Evolutionary conservation across 2,797 vertebrate species (phyloP).

Genomic region (Vultur gryphus): DNA sequence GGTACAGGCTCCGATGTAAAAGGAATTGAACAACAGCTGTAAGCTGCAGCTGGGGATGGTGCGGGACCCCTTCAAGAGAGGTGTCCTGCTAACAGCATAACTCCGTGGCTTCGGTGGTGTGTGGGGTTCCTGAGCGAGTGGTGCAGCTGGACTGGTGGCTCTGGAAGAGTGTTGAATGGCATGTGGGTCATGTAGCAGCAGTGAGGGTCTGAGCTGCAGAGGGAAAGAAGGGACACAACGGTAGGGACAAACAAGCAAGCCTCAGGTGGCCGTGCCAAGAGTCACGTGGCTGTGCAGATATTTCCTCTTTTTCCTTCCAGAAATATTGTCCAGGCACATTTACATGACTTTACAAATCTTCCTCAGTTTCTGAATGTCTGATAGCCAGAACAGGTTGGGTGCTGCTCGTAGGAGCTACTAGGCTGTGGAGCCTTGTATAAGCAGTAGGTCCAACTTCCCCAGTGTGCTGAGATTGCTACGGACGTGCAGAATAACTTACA

Average conservation of each 20-base stretch:
- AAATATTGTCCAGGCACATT: background rate
- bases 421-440: background rate
- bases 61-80: background rate
- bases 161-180: background rate
- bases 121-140: background rate
- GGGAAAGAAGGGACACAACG: background rate
- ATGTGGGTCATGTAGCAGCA: accelerated
- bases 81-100: background rate
- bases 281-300: background rate
- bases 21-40: background rate
- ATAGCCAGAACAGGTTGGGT: background rate
- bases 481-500: accelerated
- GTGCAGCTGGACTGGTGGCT: background rate
- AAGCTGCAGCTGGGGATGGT: background rate
- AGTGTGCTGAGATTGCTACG: no score
- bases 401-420: background rate
- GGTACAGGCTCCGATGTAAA: background rate
- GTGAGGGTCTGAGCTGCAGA: background rate
- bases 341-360: background rate
- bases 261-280: background rate
- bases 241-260: accelerated
- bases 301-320: background rate
- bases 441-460: background rate
- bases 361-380: background rate
- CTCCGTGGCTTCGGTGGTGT: background rate